Percentiles rank a stretch among this genome's conserved stretches.
Evolutionary conservation across 2,113 vertebrate species (phyloP).

Genomic region (Caretta caretta): DNA sequence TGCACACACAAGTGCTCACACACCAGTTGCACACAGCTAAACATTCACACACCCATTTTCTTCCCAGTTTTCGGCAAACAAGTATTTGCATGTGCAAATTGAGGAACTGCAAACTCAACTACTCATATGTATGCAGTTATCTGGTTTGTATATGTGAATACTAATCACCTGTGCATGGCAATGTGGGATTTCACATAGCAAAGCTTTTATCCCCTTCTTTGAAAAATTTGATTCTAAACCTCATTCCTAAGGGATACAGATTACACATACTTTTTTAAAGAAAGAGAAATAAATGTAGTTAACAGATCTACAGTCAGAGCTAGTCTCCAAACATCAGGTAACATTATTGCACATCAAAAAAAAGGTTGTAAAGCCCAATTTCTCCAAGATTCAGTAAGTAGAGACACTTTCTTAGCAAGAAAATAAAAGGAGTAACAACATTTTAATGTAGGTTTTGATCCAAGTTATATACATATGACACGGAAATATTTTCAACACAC

Average conservation of each 20-base stretch:
- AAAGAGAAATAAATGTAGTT: neutral
- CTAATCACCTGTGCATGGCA: neutral
- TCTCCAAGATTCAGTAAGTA: neutral
- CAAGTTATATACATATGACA: rapidly evolving
- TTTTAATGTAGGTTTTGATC: neutral
- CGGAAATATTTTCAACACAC: neutral
- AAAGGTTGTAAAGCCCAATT: neutral
- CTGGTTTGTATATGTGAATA: neutral
- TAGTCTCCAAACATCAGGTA: neutral
- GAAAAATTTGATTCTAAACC: neutral
- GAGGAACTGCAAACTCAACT: neutral
- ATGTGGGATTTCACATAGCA: neutral
- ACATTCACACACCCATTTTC: neutral
- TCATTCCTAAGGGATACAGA: neutral
- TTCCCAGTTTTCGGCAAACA: rapidly evolving
- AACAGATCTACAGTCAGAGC: neutral
- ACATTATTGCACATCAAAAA: neutral
- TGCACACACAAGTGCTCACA: neutral
- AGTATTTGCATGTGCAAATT: neutral
- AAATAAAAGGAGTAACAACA: neutral
- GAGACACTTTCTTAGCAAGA: neutral
- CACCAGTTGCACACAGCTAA: neutral
- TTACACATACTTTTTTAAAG: neutral
- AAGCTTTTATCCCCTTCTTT: neutral
- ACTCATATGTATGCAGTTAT: neutral